Conservation (phyloP, 2,113 vertebrate genomes). For the Promerops cafer region DNA sequence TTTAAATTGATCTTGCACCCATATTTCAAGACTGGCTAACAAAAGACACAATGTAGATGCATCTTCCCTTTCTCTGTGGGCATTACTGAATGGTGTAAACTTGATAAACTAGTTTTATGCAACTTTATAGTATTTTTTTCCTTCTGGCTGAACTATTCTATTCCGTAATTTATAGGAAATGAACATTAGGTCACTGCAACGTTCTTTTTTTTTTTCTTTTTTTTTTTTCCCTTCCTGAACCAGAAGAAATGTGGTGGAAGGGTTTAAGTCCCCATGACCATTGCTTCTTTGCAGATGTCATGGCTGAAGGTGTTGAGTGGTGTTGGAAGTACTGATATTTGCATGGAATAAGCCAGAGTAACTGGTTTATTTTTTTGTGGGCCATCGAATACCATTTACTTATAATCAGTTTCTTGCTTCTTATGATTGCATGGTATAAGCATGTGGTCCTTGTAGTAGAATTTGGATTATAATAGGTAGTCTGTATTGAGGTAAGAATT, state of each 20-base stretch:
- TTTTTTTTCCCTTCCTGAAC: too few relatives aligned
- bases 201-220: rapidly evolving
- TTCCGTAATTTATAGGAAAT: not conserved
- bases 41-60: not conserved
- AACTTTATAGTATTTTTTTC: not conserved
- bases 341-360: not conserved
- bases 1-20: not conserved
- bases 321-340: not conserved
- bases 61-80: not conserved
- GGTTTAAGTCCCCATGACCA: not conserved
- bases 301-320: not conserved
- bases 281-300: not conserved
- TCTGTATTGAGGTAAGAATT: not conserved
- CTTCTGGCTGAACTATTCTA: not conserved
- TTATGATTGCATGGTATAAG: not conserved
- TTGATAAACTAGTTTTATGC: not conserved
- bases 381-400: not conserved
- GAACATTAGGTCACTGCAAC: not conserved
- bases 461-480: not conserved
- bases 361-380: not conserved
- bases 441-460: not conserved
- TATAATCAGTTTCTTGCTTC: not conserved
- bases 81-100: not conserved
- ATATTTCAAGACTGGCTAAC: not conserved
- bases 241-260: not conserved